Evolutionary conservation across 2,797 vertebrate species (phyloP), one percentile per base, ranked within the genome.

Genomic region (Acrocephalus scirpaceus): DNA sequence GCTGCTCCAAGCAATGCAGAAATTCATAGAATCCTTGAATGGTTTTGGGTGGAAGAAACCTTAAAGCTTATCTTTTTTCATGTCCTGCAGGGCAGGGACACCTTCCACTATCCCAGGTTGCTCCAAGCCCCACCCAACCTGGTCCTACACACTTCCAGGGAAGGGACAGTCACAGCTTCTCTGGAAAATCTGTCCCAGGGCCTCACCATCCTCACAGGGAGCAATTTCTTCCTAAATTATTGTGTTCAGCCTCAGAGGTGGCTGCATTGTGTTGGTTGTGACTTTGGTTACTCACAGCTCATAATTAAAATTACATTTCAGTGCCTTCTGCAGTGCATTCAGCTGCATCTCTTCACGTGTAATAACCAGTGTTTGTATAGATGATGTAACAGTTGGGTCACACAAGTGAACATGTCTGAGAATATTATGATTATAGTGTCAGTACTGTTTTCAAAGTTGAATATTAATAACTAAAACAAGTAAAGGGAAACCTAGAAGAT

Each of bases 391-490:
- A 90, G 76, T 58, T 75, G 76, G 85, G 83, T 91, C 73, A 84
- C 53, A 62, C 40, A 77, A 84, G 82, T 76, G 76, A 90, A 90
- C 66, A 34, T 57, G 60, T 48, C 66, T 82, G 74, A 88, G 94
- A 95, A 91, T 66, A 78, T 72, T 75, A 56, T 64, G 51, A 75
- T 90, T 92, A 70, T 47, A 62, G 32, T 71, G 76, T 84, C 79
- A 88, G 44, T 36, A 40, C 32, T 78, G 70, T 73, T 94, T 82
- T 85, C 67, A 42, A 58, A 88, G 62, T 32, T 75, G 73, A 86
- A 26, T 92, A 81, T 79, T 97, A 96, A 88, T 70, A 91, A 92
- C 70, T 70, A 29, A 56, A 92, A 58, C 30, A 92, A 83, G 67
- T 36, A 51, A 72, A 80, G 58, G 26, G 22, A 61, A 92, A 72